Evolutionary conservation across 2,113 vertebrate species (phyloP).

Genomic region (Malurus elegans): DNA sequence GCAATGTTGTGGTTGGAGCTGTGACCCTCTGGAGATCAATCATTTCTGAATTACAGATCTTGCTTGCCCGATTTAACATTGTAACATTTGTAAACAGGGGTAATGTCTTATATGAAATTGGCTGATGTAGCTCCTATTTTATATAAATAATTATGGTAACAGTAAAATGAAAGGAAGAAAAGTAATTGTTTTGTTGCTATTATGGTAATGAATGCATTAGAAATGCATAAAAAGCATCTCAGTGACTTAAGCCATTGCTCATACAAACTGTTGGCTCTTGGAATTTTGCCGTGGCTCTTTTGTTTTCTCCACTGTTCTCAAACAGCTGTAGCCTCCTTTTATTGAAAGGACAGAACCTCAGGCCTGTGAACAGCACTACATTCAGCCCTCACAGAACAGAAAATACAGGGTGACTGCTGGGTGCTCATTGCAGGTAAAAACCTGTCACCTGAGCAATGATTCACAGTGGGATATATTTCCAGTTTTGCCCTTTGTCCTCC

Average conservation of each 20-base stretch:
- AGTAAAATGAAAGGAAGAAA: constrained; percentile 5
- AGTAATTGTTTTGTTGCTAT: background rate
- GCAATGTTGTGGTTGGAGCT: background rate
- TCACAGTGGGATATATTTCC: background rate
- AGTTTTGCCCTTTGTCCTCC: background rate
- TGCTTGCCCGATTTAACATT: background rate
- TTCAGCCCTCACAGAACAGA: background rate
- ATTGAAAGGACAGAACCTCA: background rate
- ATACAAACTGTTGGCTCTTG: background rate
- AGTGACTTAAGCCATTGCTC: background rate
- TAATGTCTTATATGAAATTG: background rate
- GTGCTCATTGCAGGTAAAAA: background rate
- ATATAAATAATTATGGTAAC: background rate
- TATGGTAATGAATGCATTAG: constrained; percentile 24
- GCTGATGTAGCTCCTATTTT: background rate
- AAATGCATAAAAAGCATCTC: constrained; percentile 6
- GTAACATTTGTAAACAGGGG: background rate
- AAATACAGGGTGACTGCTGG: background rate
- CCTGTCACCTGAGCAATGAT: fast-evolving
- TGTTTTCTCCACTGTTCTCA: background rate
- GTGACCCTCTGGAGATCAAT: background rate
- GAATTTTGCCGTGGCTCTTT: background rate
- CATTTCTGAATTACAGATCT: background rate
- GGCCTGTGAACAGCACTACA: background rate
- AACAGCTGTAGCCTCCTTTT: background rate